Conservation (phyloP, 2,888 invertebrate species). For the Machimus rusticus region DNA sequence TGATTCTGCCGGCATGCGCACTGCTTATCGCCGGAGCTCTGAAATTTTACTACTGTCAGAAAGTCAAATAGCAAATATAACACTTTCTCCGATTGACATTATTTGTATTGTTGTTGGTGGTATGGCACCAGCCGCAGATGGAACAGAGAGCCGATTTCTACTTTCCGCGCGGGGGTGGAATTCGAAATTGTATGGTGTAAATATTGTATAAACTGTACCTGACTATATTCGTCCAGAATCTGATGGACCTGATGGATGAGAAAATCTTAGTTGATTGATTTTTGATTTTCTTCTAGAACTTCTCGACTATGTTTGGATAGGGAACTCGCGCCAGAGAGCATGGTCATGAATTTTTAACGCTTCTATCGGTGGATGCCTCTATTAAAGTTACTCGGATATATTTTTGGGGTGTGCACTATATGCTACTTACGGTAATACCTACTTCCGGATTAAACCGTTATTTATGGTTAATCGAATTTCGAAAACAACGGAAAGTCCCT, state of each 20-base stretch:
- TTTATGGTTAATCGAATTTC: background rate
- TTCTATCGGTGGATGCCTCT: background rate
- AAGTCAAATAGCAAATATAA: slow-evolving; percentile 35
- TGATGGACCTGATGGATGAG: slow-evolving; percentile 24
- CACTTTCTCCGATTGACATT: slow-evolving; percentile 34
- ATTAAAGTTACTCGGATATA: background rate
- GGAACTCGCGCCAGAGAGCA: background rate
- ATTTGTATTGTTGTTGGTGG: slow-evolving; percentile 1
- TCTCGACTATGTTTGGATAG: background rate
- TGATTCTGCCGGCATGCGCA: slow-evolving; percentile 9
- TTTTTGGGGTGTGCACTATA: background rate
- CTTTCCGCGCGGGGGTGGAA: background rate
- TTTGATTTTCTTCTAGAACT: slow-evolving; percentile 8
- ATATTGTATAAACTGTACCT: slow-evolving; percentile 9
- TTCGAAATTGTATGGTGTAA: background rate
- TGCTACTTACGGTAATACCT: background rate
- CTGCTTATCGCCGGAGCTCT: background rate
- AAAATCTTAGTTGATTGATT: slow-evolving; percentile 31
- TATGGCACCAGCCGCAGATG: background rate
- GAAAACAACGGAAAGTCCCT: background rate
- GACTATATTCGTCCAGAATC: background rate
- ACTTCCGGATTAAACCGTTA: background rate
- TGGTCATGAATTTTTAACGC: slow-evolving; percentile 17
- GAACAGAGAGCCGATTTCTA: background rate
- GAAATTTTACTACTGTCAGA: slow-evolving; percentile 33